Conservation (phyloP, 2,888 invertebrate genomes). For the Ypsolopha scabrella region DNA sequence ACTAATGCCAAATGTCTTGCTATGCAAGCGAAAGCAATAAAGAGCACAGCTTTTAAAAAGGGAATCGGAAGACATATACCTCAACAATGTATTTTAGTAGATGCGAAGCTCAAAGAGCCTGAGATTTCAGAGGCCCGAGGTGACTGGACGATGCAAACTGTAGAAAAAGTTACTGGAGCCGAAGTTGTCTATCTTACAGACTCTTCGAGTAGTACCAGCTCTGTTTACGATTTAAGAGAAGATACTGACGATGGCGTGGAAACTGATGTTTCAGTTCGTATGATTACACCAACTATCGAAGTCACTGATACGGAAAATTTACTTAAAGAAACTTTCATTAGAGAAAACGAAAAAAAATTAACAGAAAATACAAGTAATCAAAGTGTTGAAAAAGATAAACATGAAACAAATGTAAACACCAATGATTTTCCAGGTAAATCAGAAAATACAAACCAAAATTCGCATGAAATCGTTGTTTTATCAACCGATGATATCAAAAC, state of each 20-base stretch:
- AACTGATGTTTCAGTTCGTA: slow-evolving; percentile 56
- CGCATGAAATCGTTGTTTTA: slow-evolving; percentile 48
- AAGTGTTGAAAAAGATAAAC: slow-evolving; percentile 1
- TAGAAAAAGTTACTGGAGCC: slow-evolving; percentile 68
- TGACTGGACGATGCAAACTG: slow-evolving; percentile 60
- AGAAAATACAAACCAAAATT: slow-evolving; percentile 2
- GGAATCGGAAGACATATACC: slow-evolving; percentile 40
- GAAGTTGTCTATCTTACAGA: slow-evolving; percentile 79
- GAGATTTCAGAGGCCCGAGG: slow-evolving; percentile 71
- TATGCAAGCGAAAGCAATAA: neutral
- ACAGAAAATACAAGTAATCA: slow-evolving; percentile 3
- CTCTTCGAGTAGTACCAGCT: slow-evolving; percentile 74
- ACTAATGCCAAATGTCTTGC: neutral
- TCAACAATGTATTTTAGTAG: slow-evolving; percentile 70
- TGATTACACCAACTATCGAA: slow-evolving; percentile 64
- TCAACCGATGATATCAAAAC: slow-evolving; percentile 52
- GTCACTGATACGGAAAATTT: slow-evolving; percentile 56
- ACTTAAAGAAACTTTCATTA: slow-evolving; percentile 39
- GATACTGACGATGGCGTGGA: slow-evolving; percentile 53
- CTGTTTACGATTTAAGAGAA: slow-evolving; percentile 65
- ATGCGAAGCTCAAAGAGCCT: slow-evolving; percentile 70
- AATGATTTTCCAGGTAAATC: slow-evolving; percentile 1
- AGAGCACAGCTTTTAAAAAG: slow-evolving; percentile 20
- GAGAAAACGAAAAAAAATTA: slow-evolving; percentile 7
- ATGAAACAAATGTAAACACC: slow-evolving; percentile 3